Percentiles rank a stretch among this genome's conserved stretches.
Evolutionary conservation across 2,113 vertebrate genomes (phyloP).

Genomic region (Petrocephalus microphthalmus): DNA sequence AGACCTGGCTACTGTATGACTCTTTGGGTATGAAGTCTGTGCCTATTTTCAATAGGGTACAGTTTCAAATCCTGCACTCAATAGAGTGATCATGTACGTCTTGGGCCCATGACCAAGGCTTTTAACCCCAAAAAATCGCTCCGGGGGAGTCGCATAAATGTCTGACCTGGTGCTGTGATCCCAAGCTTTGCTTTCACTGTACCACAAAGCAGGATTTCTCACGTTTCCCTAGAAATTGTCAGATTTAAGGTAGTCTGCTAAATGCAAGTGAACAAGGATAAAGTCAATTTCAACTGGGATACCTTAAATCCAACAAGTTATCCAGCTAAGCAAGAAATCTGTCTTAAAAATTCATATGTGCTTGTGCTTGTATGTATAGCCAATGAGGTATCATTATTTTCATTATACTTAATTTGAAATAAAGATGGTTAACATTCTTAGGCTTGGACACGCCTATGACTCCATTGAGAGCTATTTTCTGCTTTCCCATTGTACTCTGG

Average conservation of each 20-base stretch:
- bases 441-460: neutral
- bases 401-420: neutral
- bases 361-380: neutral
- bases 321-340: neutral
- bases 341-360: neutral
- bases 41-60: neutral
- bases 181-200: neutral
- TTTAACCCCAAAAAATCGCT: neutral
- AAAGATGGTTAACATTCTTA: neutral
- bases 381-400: neutral
- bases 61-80: neutral
- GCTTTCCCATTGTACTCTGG: neutral
- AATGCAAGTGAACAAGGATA: neutral
- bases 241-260: neutral
- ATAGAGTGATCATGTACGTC: neutral
- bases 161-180: neutral
- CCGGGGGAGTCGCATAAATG: neutral
- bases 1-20: neutral
- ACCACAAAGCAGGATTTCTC: neutral
- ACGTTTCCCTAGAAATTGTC: too few species aligned
- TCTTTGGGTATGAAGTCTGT: neutral
- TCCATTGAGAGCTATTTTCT: neutral
- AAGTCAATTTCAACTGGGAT: neutral
- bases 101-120: neutral
- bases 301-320: neutral